Evolutionary conservation across 1,140 invertebrate genomes (phyloP).

Genomic region (Drosophila subpulchrella): DNA sequence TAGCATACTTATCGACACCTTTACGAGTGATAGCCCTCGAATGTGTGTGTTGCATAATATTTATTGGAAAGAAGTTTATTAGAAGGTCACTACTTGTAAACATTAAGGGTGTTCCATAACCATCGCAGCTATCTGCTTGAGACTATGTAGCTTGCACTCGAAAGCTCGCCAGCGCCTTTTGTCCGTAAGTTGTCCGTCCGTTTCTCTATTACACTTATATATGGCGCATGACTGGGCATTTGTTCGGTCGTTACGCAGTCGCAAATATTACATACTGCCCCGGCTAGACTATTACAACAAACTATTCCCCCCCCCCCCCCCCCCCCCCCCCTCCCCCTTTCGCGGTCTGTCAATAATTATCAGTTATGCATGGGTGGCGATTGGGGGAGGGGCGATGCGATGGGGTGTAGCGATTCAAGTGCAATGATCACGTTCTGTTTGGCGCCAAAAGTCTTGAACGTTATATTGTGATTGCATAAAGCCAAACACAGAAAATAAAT

Average conservation of each 20-base stretch:
- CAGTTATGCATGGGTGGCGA: constrained; percentile 34
- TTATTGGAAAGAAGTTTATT: background rate
- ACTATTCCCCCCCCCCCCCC: no score
- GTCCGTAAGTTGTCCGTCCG: background rate
- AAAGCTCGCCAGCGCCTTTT: background rate
- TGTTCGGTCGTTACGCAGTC: constrained; percentile 31
- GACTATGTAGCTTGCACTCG: constrained; percentile 13
- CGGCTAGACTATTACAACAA: constrained; percentile 56
- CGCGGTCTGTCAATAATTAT: constrained; percentile 54
- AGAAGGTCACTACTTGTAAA: background rate
- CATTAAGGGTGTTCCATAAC: background rate
- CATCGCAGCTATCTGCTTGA: constrained; percentile 9
- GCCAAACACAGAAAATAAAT: background rate
- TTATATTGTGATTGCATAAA: constrained; percentile 5
- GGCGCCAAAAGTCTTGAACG: constrained; percentile 18
- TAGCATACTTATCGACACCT: background rate
- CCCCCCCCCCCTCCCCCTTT: no score
- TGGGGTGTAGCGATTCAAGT: constrained; percentile 20
- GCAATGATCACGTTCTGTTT: constrained; percentile 37
- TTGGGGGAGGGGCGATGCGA: background rate
- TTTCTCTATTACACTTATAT: background rate
- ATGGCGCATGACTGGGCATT: constrained; percentile 45
- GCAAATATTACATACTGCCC: constrained; percentile 26
- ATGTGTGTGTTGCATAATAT: background rate
- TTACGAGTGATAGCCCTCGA: background rate